Percentiles rank a stretch among this genome's conserved stretches.
Evolutionary conservation across 2,113 vertebrate genomes (phyloP).

Genomic region (Alethe diademata): DNA sequence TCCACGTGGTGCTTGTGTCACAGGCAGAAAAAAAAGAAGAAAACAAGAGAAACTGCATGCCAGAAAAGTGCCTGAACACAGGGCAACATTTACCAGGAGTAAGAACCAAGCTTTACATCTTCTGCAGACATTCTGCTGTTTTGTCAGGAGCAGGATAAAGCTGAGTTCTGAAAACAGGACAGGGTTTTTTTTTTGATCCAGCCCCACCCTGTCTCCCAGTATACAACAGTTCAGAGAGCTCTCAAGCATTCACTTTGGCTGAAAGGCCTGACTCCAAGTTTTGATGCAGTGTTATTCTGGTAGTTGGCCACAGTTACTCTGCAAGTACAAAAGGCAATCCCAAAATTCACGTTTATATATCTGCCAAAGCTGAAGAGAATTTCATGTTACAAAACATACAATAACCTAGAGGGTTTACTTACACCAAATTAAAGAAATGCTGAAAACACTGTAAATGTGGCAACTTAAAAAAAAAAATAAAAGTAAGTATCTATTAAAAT

Average conservation of each 20-base stretch:
- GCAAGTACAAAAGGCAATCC: not conserved
- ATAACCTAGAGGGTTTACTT: not conserved
- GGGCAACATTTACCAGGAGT: not conserved
- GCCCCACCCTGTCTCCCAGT: not conserved
- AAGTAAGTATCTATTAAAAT: not conserved
- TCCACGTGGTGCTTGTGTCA: not conserved
- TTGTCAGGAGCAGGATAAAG: not conserved
- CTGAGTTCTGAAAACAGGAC: fast-evolving
- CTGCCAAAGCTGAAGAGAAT: not conserved
- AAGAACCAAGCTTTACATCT: not conserved
- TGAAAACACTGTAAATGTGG: not conserved
- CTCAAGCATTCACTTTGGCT: not conserved
- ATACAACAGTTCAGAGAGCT: not conserved
- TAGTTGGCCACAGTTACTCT: not conserved
- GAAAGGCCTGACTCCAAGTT: not conserved
- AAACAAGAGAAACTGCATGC: not conserved
- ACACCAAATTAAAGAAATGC: not conserved
- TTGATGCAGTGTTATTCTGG: not conserved
- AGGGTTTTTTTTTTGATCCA: fast-evolving
- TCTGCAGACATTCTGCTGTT: not conserved
- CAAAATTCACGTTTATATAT: not conserved
- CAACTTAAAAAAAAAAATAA: not conserved
- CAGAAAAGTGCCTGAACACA: not conserved
- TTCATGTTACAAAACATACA: not conserved
- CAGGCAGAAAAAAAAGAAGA: not conserved